Evolutionary conservation across 1,140 invertebrate species (phyloP), one percentile per base, ranked within the genome.

Genomic region (Pararge aegeria): DNA sequence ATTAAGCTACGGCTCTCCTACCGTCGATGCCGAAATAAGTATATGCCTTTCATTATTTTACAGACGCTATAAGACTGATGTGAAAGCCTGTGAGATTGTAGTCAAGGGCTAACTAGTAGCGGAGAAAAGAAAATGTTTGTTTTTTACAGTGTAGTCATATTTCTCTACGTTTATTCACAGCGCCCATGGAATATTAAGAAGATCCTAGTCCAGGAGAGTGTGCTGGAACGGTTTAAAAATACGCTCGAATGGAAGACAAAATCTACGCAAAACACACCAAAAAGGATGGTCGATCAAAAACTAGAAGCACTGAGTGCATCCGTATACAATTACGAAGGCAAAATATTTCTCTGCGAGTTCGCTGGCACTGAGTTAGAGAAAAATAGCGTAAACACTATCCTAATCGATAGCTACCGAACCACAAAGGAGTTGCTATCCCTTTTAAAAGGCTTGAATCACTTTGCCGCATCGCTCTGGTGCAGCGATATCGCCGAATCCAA

Each of bases 181-280:
- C 16, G 37, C n/a, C 63, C 68, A 7, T 81, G 74, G 76, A 62
- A 20, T 15, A 29, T 79, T n/a, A 61, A 46, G 10, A 64, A 40
- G 16, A 65, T 81, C 10, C 51, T 70, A 1, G 68, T 81, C 0
- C 78, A 81, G 20, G 78, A 81, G 18, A 68, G 50, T 37, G 60
- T 67, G 5, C 59, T 65, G 20, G 42, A 67, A 0, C 40, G 53
- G 5, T 79, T 81, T 34, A 68, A 70, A 16, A 67, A 49, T 19
- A 30, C 54, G 0, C 29, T 80, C 1, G 50, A 55, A n/a, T 69
- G 66, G 64, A 24, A 24, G 24, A 24, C 7, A 24, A 78, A 75
- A 56, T 34, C 7, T 3, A 53, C 30, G 34, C 6, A 21, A 53
- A 30, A 15, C 18, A 16, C 18, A 13, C 24, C 24, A 20, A 21